A percentile compares a stretch with the other conserved stretches of the same genome.
phyloP scores from a whole-genome alignment of 2,888 invertebrate genomes.

The Glyphotaelius pellucidus region DNA sequence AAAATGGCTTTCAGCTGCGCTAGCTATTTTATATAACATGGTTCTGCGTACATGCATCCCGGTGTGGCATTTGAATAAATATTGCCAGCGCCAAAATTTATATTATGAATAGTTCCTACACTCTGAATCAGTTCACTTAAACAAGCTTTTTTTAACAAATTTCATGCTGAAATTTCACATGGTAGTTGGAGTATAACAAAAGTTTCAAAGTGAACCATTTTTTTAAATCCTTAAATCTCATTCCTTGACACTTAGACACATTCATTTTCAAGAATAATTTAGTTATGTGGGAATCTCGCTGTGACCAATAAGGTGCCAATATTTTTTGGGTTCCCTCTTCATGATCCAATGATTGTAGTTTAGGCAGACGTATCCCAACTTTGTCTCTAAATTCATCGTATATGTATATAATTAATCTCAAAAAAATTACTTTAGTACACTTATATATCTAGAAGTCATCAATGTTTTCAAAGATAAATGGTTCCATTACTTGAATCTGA shows the following conservation, averaged over 20 bases:
- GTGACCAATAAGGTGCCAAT: too few relatives aligned
- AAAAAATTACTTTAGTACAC: background rate
- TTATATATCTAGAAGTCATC: background rate
- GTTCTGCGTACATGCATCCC: too few relatives aligned
- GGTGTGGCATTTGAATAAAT: too few relatives aligned
- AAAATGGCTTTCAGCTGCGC: too few relatives aligned
- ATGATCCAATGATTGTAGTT: background rate
- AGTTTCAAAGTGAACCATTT: too few relatives aligned
- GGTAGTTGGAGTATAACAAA: background rate
- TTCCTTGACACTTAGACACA: too few relatives aligned
- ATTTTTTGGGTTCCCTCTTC: too few relatives aligned
- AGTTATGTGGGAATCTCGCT: background rate
- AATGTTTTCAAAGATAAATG: background rate
- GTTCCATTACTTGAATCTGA: background rate
- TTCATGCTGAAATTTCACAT: background rate
- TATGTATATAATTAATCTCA: background rate
- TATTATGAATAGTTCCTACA: background rate
- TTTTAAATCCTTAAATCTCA: background rate
- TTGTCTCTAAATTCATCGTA: too few relatives aligned
- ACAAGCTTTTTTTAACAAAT: background rate
- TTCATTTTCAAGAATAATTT: background rate
- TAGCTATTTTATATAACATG: too few relatives aligned
- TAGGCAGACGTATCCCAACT: background rate
- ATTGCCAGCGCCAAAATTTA: too few relatives aligned
- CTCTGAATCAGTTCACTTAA: background rate